Evolutionary conservation across 2,888 invertebrate species (phyloP).

Genomic region (Clivina fossor): DNA sequence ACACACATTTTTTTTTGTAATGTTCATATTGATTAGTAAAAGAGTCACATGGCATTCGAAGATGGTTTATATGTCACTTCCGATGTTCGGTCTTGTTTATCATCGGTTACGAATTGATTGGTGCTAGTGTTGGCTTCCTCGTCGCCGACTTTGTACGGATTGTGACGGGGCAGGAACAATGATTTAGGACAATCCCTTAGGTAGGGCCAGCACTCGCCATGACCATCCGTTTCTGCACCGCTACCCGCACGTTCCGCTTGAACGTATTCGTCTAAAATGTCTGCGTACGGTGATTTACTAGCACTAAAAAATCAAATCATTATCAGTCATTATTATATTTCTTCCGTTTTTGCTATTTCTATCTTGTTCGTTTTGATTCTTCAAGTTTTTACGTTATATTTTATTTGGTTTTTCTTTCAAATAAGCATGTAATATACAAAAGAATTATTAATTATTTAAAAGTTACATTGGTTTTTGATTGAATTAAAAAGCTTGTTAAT

Average conservation of each 20-base stretch:
- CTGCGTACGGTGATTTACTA: slow-evolving; percentile 78
- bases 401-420: slow-evolving; percentile 5
- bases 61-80: slow-evolving; percentile 48
- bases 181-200: slow-evolving; percentile 81
- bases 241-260: slow-evolving; percentile 77
- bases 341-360: no score
- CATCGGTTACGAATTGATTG: background rate
- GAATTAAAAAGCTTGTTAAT: no score
- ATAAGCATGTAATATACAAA: slow-evolving; percentile 1
- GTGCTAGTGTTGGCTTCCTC: slow-evolving; percentile 37
- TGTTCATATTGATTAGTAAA: no score
- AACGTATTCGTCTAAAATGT: slow-evolving; percentile 73
- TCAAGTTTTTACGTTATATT: no score
- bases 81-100: slow-evolving; percentile 35
- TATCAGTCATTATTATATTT: no score
- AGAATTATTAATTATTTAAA: background rate
- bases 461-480: no score
- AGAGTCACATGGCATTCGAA: slow-evolving; percentile 44
- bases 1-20: no score
- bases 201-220: slow-evolving; percentile 84
- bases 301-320: slow-evolving; percentile 59
- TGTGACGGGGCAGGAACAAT: slow-evolving; percentile 64
- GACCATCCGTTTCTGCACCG: slow-evolving; percentile 56
- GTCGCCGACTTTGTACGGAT: slow-evolving; percentile 53
- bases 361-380: no score